Percentiles rank a stretch among this genome's conserved stretches.
Conservation (phyloP, 2,113 vertebrate genomes). For the Trogon surrucura region DNA sequence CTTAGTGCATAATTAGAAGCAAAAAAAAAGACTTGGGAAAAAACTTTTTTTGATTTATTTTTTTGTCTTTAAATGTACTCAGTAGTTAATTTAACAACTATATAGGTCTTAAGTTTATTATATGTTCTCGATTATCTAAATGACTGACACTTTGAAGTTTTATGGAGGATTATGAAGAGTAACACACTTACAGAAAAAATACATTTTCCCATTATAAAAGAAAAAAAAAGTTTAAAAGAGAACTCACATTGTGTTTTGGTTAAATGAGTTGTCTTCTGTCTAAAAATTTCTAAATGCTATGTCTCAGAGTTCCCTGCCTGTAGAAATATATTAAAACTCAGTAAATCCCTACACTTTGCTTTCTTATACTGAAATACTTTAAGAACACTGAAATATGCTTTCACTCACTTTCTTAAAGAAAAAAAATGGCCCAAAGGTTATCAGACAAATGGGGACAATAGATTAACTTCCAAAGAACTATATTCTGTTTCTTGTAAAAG, state of each 20-base stretch:
- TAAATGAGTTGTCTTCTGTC: slow-evolving; percentile 39
- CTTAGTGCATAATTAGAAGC: slow-evolving; percentile 28
- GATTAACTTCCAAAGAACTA: slow-evolving; percentile 61
- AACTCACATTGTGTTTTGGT: slow-evolving; percentile 47
- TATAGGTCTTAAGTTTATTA: slow-evolving; percentile 56
- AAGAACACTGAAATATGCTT: slow-evolving; percentile 56
- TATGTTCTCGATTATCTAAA: slow-evolving; percentile 76
- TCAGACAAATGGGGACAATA: slow-evolving; percentile 69
- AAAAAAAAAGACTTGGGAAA: slow-evolving; percentile 21
- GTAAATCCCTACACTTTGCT: slow-evolving; percentile 31
- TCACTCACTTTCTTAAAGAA: slow-evolving; percentile 60
- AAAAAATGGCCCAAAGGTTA: slow-evolving; percentile 71
- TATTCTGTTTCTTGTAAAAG: slow-evolving; percentile 50
- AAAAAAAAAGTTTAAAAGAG: background rate
- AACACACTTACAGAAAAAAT: slow-evolving; percentile 59
- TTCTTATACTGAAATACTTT: slow-evolving; percentile 38
- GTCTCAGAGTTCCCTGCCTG: background rate
- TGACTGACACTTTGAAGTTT: slow-evolving; percentile 78
- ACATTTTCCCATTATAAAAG: slow-evolving; percentile 55
- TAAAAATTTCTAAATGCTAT: slow-evolving; percentile 40
- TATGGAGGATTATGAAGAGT: slow-evolving; percentile 73
- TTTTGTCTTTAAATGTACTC: slow-evolving; percentile 56
- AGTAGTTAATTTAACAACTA: slow-evolving; percentile 69
- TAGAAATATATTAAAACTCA: slow-evolving; percentile 49
- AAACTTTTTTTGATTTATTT: slow-evolving; percentile 48